phyloP scores from a whole-genome alignment of 1,140 invertebrate species.

The Ditylenchus dipsaci region DNA sequence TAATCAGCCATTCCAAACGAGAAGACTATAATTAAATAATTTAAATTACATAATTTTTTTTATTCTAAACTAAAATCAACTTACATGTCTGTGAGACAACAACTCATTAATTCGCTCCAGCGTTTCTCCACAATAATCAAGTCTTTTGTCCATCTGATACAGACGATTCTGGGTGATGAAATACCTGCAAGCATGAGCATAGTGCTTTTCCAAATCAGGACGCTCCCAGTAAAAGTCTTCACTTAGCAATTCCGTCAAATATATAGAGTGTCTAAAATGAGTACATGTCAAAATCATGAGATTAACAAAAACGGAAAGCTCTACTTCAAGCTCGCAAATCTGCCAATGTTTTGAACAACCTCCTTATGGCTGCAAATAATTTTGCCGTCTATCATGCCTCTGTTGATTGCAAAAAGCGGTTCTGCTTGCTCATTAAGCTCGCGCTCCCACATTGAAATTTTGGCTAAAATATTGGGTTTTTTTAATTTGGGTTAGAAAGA shows the following conservation, averaged over 20 bases:
- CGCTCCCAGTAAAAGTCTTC: constrained; percentile 46
- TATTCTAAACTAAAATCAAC: background rate
- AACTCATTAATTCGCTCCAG: background rate
- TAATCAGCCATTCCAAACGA: constrained; percentile 46
- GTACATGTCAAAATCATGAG: too few relatives aligned
- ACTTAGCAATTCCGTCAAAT: constrained; percentile 35
- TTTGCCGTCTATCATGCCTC: constrained; percentile 20
- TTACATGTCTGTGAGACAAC: background rate
- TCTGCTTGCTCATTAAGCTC: constrained; percentile 36
- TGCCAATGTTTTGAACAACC: constrained; percentile 33
- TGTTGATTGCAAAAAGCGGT: constrained; percentile 17
- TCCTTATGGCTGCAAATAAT: constrained; percentile 43
- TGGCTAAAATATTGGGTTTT: constrained; percentile 28
- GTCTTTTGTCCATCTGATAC: background rate
- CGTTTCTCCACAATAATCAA: background rate
- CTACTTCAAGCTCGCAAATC: constrained; percentile 33
- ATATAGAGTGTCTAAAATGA: constrained; percentile 32
- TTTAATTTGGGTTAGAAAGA: background rate
- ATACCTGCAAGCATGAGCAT: constrained; percentile 22
- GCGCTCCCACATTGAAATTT: constrained; percentile 40
- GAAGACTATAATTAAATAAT: constrained; percentile 21
- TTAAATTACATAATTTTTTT: background rate
- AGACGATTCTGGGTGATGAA: constrained; percentile 23
- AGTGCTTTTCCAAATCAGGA: constrained; percentile 36
- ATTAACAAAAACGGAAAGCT: too few relatives aligned